Percentiles rank a stretch among this genome's conserved stretches.
phyloP scores from a whole-genome alignment of 2,113 vertebrate genomes.

The Acrocephalus kingi region DNA sequence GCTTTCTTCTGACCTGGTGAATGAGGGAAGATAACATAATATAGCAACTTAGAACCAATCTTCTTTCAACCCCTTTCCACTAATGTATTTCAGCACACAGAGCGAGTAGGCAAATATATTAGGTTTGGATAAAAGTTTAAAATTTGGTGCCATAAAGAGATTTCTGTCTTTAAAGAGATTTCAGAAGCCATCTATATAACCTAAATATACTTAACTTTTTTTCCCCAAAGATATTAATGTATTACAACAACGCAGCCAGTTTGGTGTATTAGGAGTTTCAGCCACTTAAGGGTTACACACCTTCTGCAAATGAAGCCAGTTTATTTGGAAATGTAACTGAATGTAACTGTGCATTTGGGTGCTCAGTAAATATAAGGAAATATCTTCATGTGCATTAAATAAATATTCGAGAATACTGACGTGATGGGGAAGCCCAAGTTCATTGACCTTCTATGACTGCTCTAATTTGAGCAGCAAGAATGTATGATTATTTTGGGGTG shows the following conservation, averaged over 20 bases:
- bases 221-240: background rate
- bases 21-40: background rate
- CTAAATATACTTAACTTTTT: background rate
- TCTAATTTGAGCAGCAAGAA: background rate
- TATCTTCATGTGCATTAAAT: background rate
- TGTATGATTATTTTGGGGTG: background rate
- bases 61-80: background rate
- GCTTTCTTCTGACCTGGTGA: background rate
- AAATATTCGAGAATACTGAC: background rate
- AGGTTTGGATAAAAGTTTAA: background rate
- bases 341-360: background rate
- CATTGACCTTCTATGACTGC: background rate
- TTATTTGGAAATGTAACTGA: background rate
- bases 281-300: background rate
- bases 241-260: background rate
- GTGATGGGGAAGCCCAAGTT: background rate
- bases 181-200: background rate
- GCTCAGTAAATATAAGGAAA: background rate
- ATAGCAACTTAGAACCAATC: background rate
- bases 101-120: background rate
- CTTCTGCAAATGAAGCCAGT: background rate
- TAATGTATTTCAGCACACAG: background rate
- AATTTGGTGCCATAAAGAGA: background rate
- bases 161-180: background rate
- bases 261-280: background rate